phyloP scores from a whole-genome alignment of 2,797 vertebrate species.

The Sebastes flavidus region DNA sequence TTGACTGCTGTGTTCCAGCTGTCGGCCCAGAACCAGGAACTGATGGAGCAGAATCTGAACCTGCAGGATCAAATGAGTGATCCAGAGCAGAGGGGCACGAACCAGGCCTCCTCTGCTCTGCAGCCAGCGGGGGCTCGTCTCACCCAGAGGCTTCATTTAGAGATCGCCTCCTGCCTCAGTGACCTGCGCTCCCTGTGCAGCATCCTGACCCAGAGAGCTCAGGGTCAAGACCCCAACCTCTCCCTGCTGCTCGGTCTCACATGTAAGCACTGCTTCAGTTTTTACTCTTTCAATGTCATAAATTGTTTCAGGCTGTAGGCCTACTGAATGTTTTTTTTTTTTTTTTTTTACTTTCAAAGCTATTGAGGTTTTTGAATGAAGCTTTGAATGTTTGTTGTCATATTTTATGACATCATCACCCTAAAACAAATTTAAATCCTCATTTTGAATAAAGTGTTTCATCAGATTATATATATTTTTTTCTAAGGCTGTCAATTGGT shows the following conservation, averaged over 20 bases:
- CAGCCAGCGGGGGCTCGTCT: conserved; percentile 79
- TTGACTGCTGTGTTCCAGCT: conserved; percentile 78
- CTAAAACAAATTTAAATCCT: too few species aligned
- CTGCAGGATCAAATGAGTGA: conserved; percentile 90
- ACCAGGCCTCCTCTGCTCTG: conserved; percentile 70
- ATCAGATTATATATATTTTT: too few species aligned
- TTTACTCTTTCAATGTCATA: not conserved
- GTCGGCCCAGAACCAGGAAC: conserved; percentile 94
- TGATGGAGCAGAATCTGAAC: conserved; percentile 94
- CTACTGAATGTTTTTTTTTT: too few species aligned
- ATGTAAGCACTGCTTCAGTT: conserved; percentile 78
- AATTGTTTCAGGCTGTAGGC: not conserved
- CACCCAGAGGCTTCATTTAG: conserved; percentile 84
- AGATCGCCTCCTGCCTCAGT: conserved; percentile 90
- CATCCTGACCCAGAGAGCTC: conserved; percentile 93
- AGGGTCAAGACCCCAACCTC: conserved; percentile 95
- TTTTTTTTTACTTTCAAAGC: too few species aligned
- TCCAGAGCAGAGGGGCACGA: conserved; percentile 50
- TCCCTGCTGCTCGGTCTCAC: conserved; percentile 94
- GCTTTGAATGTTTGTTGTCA: too few species aligned
- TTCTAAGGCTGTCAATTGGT: too few species aligned
- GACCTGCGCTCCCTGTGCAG: conserved; percentile 93
- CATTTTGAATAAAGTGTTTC: too few species aligned
- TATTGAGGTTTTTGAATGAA: too few species aligned
- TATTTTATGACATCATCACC: too few species aligned